Conservation (phyloP, 1,140 invertebrate genomes). For the Pseudomyrmex pallidus region DNA sequence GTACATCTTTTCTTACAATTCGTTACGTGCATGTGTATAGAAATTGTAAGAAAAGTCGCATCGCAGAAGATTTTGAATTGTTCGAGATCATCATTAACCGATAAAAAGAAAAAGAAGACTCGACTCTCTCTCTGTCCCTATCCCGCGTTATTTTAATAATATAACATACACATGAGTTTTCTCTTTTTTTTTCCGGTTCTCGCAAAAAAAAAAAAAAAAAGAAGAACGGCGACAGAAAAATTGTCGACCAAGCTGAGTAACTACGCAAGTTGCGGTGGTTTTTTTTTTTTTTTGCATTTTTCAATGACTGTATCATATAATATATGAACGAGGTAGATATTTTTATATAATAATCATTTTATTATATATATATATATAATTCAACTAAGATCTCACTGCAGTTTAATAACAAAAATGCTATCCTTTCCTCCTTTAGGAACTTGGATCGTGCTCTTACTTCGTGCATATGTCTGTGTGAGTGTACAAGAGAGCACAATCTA, state of each 20-base stretch:
- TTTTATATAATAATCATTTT: slow-evolving; percentile 74
- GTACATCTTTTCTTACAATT: slow-evolving; percentile 44
- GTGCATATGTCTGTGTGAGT: slow-evolving; percentile 22
- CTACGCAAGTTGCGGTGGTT: too few species aligned
- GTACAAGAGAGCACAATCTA: slow-evolving; percentile 59
- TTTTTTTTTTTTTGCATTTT: slow-evolving; percentile 29
- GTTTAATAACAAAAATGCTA: slow-evolving; percentile 63
- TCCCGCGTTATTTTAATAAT: background rate
- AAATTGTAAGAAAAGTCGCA: slow-evolving; percentile 78
- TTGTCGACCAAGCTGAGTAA: slow-evolving; percentile 19
- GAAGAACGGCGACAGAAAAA: background rate
- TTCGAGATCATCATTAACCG: background rate
- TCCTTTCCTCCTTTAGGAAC: slow-evolving; percentile 21
- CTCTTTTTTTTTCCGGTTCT: background rate
- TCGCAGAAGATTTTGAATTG: slow-evolving; percentile 13
- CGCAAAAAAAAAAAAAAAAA: background rate
- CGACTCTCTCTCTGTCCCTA: slow-evolving; percentile 4
- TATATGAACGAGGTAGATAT: slow-evolving; percentile 39
- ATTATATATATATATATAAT: background rate
- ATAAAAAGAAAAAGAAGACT: slow-evolving; percentile 22
- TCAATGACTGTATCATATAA: slow-evolving; percentile 28
- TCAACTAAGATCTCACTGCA: slow-evolving; percentile 53
- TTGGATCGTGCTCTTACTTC: slow-evolving; percentile 29
- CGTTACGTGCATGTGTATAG: slow-evolving; percentile 76
- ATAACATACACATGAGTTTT: background rate